Evolutionary conservation across 2,797 vertebrate genomes (phyloP).

Genomic region (Lacerta bilineata): DNA sequence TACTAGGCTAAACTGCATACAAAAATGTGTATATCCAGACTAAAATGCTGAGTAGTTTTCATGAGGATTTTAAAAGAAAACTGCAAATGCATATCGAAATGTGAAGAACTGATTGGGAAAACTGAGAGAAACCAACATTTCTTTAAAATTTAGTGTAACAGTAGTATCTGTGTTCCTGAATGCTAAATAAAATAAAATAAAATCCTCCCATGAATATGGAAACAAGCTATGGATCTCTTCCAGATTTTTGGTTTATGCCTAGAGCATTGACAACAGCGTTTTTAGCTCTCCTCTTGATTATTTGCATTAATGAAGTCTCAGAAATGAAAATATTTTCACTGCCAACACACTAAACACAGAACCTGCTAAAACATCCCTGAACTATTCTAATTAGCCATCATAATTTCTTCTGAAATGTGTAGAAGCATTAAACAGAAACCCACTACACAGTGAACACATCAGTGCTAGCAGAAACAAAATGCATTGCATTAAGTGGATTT

Average conservation of each 20-base stretch:
- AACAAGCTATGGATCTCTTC: conserved; percentile 20
- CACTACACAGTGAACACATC: conserved; percentile 18
- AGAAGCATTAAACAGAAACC: conserved; percentile 48
- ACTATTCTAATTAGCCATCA: conserved; percentile 43
- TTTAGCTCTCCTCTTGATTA: conserved; percentile 35
- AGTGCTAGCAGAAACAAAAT: conserved; percentile 53
- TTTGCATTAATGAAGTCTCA: conserved; percentile 45
- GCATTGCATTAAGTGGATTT: conserved; percentile 19
- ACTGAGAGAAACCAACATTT: not conserved
- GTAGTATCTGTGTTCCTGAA: not conserved
- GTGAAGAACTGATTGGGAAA: not conserved
- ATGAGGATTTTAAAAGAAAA: too few species aligned
- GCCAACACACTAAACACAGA: conserved; percentile 61
- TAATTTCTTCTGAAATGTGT: conserved; percentile 37
- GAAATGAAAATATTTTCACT: conserved; percentile 32
- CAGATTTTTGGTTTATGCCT: not conserved
- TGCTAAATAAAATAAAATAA: not conserved
- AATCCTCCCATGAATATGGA: not conserved
- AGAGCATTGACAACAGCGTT: not conserved
- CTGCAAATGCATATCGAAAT: too few species aligned
- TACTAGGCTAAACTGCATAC: too few species aligned
- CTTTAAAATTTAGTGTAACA: conserved; percentile 24
- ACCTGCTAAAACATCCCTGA: conserved; percentile 49
- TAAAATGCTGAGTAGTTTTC: too few species aligned
- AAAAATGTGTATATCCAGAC: too few species aligned